These are phyloP conservation scores for Karalla daura DNA, from an alignment of 2,797 vertebrate genomes.

Conservation along the genomic window DNA sequence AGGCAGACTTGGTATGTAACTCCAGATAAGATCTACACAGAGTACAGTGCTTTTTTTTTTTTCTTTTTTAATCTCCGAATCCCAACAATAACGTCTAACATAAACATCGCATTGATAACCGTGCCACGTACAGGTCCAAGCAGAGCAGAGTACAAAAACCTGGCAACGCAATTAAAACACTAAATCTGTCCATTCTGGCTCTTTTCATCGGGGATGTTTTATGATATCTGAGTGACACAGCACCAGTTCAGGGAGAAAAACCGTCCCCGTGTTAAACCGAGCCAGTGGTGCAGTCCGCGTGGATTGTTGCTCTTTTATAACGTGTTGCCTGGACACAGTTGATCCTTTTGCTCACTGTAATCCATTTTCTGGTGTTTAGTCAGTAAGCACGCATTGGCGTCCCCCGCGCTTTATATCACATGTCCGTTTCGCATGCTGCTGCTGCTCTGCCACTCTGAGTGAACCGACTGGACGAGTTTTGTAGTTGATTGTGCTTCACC, in stretches of 20 bases:
- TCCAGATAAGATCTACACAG: conserved; percentile 8
- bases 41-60: conserved; percentile 3
- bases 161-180: neutral
- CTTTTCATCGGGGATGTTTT: conserved; percentile 21
- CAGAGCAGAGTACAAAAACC: conserved; percentile 9
- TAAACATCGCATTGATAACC: conserved; percentile 9
- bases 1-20: conserved; percentile 1
- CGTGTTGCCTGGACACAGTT: conserved; percentile 59
- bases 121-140: neutral
- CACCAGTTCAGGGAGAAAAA: conserved; percentile 30
- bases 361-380: conserved; percentile 71
- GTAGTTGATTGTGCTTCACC: conserved; percentile 4
- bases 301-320: conserved; percentile 70
- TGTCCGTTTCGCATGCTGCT: conserved; percentile 28
- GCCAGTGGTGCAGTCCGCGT: conserved; percentile 35
- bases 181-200: conserved; percentile 32
- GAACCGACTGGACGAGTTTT: conserved; percentile 36
- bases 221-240: conserved; percentile 41
- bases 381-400: conserved; percentile 41
- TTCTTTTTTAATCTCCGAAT: conserved; percentile 26
- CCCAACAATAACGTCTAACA: conserved; percentile 26
- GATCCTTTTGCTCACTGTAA: conserved; percentile 71
- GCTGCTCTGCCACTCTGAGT: conserved; percentile 32
- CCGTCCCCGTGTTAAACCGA: conserved; percentile 30
- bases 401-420: conserved; percentile 51